Conservation (phyloP, 2,113 vertebrate species). For the Entelurus aequoreus region DNA sequence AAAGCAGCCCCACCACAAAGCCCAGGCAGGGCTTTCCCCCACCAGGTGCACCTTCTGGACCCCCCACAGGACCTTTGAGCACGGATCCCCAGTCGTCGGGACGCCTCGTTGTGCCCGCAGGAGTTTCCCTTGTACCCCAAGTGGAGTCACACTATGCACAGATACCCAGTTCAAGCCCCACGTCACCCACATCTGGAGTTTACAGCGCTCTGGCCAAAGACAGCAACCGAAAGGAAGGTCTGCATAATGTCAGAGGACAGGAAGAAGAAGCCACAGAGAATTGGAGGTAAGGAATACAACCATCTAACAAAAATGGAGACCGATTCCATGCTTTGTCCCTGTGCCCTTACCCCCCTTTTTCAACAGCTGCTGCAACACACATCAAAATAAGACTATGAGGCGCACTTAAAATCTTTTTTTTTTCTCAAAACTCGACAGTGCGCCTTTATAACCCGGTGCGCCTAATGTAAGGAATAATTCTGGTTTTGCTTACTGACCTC, state of each 20-base stretch:
- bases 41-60: conserved; percentile 41
- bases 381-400: not conserved
- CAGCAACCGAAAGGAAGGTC: conserved; percentile 45
- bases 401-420: too few species aligned
- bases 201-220: conserved; percentile 84
- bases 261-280: conserved; percentile 17
- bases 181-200: conserved; percentile 57
- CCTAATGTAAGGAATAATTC: too few species aligned
- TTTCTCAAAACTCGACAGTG: too few species aligned
- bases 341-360: not conserved
- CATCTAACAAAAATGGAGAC: conserved; percentile 74
- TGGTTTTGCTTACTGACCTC: too few species aligned
- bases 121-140: conserved; percentile 79
- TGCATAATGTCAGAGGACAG: conserved; percentile 22
- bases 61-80: conserved; percentile 48
- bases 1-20: conserved; percentile 84
- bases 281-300: conserved; percentile 20
- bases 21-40: conserved; percentile 77
- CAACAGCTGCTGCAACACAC: conserved; percentile 5
- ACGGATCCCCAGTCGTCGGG: conserved; percentile 71
- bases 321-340: conserved; percentile 63
- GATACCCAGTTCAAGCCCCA: conserved; percentile 68
- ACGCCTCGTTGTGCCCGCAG: conserved; percentile 76
- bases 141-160: conserved; percentile 85
- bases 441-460: too few species aligned